Evolutionary conservation across 2,797 vertebrate species (phyloP).

Genomic region (Myoxocephalus aenaeus): DNA sequence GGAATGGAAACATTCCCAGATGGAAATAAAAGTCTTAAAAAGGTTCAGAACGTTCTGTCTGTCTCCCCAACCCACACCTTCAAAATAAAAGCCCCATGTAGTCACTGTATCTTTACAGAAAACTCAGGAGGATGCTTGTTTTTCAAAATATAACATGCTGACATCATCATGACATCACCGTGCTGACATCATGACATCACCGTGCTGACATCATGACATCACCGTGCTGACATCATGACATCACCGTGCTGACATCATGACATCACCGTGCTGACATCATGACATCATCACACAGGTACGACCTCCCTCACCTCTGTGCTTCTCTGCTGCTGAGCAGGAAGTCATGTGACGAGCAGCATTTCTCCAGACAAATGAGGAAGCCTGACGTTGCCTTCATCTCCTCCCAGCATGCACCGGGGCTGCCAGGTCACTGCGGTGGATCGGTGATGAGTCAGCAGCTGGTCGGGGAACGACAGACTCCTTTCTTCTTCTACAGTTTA

Average conservation of each 20-base stretch:
- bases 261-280: neutral
- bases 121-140: neutral
- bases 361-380: slow-evolving; percentile 49
- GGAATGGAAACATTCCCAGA: neutral
- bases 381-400: neutral
- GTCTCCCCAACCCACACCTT: neutral
- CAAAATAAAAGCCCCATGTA: neutral
- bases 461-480: slow-evolving; percentile 2
- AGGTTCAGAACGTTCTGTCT: too few relatives aligned
- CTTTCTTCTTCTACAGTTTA: neutral
- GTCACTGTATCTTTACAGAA: neutral
- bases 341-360: neutral
- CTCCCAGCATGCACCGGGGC: slow-evolving; percentile 62
- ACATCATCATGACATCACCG: too few relatives aligned
- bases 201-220: neutral
- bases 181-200: neutral
- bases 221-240: neutral
- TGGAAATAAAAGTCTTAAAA: too few relatives aligned
- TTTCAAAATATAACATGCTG: too few relatives aligned
- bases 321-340: slow-evolving; percentile 22
- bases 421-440: slow-evolving; percentile 60
- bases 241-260: neutral
- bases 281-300: slow-evolving; percentile 3
- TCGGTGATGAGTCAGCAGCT: slow-evolving; percentile 57
- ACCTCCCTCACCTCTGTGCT: neutral